These are phyloP conservation scores for Mythimna lalbum DNA, from an alignment of 2,888 invertebrate genomes.

Conservation along the genomic window DNA sequence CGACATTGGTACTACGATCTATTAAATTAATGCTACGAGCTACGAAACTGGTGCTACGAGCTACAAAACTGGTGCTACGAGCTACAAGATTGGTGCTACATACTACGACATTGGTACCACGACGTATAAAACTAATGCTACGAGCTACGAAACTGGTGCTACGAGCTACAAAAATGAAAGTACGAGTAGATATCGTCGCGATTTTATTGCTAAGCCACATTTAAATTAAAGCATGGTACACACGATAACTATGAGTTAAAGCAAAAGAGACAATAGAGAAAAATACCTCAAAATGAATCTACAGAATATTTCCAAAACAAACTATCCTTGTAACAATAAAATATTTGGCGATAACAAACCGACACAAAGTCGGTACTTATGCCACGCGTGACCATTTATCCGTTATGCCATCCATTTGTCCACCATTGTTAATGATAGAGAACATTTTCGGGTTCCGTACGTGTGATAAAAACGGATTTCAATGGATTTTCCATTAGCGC, in stretches of 20 bases:
- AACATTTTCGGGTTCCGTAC: slow-evolving; percentile 50
- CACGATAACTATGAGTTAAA: neutral
- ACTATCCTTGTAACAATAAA: slow-evolving; percentile 20
- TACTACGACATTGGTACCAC: no score
- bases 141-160: no score
- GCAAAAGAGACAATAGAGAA: neutral
- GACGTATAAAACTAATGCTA: no score
- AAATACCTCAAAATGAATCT: no score
- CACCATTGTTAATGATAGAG: slow-evolving; percentile 62
- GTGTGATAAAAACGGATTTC: slow-evolving; percentile 62
- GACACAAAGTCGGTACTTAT: slow-evolving; percentile 48
- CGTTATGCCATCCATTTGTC: slow-evolving; percentile 62
- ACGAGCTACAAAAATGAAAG: no score
- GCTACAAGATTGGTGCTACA: no score
- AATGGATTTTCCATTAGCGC: slow-evolving; percentile 57
- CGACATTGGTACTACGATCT: no score
- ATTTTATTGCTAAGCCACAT: neutral
- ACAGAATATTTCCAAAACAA: slow-evolving; percentile 1
- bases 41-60: no score
- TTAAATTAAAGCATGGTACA: neutral
- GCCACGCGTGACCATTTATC: slow-evolving; percentile 60
- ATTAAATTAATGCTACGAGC: no score
- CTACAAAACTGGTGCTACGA: no score
- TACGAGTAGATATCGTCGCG: neutral
- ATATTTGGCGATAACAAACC: slow-evolving; percentile 40